Evolutionary conservation across 1,140 invertebrate species (phyloP).

Genomic region (Halesus radiatus): DNA sequence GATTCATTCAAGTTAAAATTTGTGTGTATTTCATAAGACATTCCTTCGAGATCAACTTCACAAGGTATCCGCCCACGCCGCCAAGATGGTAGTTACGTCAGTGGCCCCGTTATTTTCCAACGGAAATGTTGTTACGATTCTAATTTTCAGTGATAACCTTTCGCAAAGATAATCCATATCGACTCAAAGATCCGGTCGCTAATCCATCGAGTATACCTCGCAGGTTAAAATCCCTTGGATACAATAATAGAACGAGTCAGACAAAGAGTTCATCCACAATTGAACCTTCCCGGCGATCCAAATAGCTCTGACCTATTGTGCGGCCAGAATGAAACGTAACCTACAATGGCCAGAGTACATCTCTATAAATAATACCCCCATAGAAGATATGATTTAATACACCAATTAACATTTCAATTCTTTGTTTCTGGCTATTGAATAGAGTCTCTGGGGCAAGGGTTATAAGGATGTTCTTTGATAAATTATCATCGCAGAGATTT

Average conservation of each 20-base stretch:
- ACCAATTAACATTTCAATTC: slow-evolving; percentile 53
- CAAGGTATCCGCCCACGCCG: too few species aligned
- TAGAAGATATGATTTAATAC: slow-evolving; percentile 49
- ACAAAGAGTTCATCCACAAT: slow-evolving; percentile 55
- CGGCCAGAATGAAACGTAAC: slow-evolving; percentile 42
- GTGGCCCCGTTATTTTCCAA: too few species aligned
- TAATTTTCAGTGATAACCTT: too few species aligned
- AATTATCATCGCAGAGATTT: slow-evolving; percentile 30
- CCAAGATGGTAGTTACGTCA: too few species aligned
- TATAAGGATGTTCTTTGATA: slow-evolving; percentile 39
- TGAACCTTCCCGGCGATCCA: slow-evolving; percentile 40
- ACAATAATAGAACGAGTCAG: slow-evolving; percentile 39
- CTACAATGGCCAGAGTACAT: slow-evolving; percentile 20
- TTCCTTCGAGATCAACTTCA: too few species aligned
- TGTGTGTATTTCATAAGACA: too few species aligned
- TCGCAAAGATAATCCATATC: not conserved
- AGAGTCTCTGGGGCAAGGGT: not conserved
- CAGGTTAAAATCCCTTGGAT: slow-evolving; percentile 7
- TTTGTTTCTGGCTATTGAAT: slow-evolving; percentile 46
- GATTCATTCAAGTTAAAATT: too few species aligned
- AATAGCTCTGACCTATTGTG: slow-evolving; percentile 53
- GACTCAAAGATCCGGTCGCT: not conserved
- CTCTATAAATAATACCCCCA: slow-evolving; percentile 44
- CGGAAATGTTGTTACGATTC: too few species aligned
- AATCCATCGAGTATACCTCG: not conserved